Evolutionary conservation across 1,140 invertebrate species (phyloP), one percentile per base, ranked within the genome.

Genomic region (Aphis gossypii): DNA sequence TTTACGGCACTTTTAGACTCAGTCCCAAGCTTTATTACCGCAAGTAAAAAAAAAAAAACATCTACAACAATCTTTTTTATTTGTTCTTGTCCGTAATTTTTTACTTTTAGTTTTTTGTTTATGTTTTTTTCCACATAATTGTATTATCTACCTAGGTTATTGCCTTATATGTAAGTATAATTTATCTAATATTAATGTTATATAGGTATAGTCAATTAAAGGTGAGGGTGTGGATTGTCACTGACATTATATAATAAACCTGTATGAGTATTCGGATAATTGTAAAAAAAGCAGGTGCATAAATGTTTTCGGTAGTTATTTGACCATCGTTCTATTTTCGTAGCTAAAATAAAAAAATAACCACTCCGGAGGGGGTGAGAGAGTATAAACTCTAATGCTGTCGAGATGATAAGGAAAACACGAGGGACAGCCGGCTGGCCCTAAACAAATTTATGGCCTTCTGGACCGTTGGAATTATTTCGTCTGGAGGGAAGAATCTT

Each of bases 391-490:
- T 93, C 76, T 93, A 93, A 93, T 93, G 92, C 92, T 84, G 68
- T 82, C 92, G 92, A 84, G 76, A 84, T 84, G 92, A 93, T 93
- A 93, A 93, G 92, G 92, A 93, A 93, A 93, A 84, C 92, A 93
- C 92, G 92, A 93, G 92, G 92, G 92, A 93, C 92, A 84, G 92
- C 82, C 92, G 92, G 82, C 51, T 51, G 76, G 92, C 92, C 92
- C 92, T 93, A 93, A 93, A 93, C 92, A 93, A 93, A 93, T 93
- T 93, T 93, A 93, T 93, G 92, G 92, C 82, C 48, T 93, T 93
- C 92, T 93, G 92, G 92, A 93, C 92, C 92, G 92, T 93, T 44
- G 92, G 92, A 93, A 93, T 93, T 93, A 93, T 93, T 93, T 93
- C 76, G 82, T 93, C 92, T 84, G 82, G 92, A 93, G 92, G 92